Conservation (phyloP, 2,888 invertebrate species). For the Volucella inflata region DNA sequence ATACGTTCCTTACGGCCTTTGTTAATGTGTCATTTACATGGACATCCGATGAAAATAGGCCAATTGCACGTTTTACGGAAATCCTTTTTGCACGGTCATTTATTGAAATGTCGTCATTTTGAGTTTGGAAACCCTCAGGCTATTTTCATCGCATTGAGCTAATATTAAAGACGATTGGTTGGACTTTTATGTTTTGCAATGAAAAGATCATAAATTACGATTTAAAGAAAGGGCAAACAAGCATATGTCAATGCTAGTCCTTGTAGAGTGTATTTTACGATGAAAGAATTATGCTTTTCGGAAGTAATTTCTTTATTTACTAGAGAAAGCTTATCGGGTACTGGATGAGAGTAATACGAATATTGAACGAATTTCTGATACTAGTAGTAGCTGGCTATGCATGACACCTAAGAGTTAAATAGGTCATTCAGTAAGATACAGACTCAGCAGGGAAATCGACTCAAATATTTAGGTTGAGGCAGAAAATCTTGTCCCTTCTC, state of each 20-base stretch:
- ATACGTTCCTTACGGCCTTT: background rate
- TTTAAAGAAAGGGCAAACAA: slow-evolving; percentile 4
- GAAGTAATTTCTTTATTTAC: too few relatives aligned
- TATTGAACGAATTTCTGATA: too few relatives aligned
- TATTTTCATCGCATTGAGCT: background rate
- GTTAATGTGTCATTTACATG: background rate
- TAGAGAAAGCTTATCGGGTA: too few relatives aligned
- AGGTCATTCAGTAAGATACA: too few relatives aligned
- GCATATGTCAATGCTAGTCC: background rate
- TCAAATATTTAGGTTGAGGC: too few relatives aligned
- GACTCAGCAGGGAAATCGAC: too few relatives aligned
- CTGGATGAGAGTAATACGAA: too few relatives aligned
- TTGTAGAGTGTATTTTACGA: slow-evolving; percentile 4
- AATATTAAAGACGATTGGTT: slow-evolving; percentile 13
- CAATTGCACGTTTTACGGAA: background rate
- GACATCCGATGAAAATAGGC: background rate
- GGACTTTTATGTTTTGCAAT: background rate
- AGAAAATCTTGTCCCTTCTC: too few relatives aligned
- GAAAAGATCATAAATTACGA: slow-evolving; percentile 5
- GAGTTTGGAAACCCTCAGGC: slow-evolving; percentile 10
- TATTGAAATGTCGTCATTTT: background rate
- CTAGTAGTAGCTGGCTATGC: too few relatives aligned
- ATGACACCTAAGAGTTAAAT: too few relatives aligned
- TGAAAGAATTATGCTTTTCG: background rate
- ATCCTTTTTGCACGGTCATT: background rate